Conservation (phyloP, 2,888 invertebrate species). For the Agrypnus murinus region DNA sequence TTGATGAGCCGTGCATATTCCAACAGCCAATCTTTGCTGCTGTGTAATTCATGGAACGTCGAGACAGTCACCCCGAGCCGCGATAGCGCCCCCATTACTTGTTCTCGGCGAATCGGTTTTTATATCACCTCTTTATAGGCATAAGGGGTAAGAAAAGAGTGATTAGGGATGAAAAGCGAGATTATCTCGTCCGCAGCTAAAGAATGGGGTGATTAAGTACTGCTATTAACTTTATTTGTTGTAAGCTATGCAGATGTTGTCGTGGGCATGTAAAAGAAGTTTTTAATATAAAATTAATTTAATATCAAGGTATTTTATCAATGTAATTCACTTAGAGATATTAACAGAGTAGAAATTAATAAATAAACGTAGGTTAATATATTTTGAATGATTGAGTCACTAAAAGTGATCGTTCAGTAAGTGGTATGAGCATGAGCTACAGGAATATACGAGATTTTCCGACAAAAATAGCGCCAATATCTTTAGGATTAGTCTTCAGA, state of each 20-base stretch:
- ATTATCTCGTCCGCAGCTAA: conserved; percentile 53
- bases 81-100: conserved; percentile 50
- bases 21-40: conserved; percentile 68
- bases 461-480: too few relatives aligned
- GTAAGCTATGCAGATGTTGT: conserved; percentile 41
- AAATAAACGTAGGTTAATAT: too few relatives aligned
- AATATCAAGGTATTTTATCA: too few relatives aligned
- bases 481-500: too few relatives aligned
- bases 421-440: too few relatives aligned
- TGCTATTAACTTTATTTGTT: conserved; percentile 52
- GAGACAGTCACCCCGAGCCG: conserved; percentile 45
- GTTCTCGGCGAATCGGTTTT: conserved; percentile 50
- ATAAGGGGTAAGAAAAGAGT: conserved; percentile 49
- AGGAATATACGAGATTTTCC: too few relatives aligned
- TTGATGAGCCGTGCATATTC: conserved; percentile 69
- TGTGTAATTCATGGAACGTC: conserved; percentile 67
- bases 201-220: conserved; percentile 53
- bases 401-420: too few relatives aligned
- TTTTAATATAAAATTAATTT: too few relatives aligned
- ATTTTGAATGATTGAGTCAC: too few relatives aligned
- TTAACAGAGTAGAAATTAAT: too few relatives aligned
- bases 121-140: conserved; percentile 53
- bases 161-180: conserved; percentile 52
- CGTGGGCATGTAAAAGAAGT: background rate
- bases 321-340: too few relatives aligned